Conservation (phyloP, 2,113 vertebrate species). For the Grallaria varia region DNA sequence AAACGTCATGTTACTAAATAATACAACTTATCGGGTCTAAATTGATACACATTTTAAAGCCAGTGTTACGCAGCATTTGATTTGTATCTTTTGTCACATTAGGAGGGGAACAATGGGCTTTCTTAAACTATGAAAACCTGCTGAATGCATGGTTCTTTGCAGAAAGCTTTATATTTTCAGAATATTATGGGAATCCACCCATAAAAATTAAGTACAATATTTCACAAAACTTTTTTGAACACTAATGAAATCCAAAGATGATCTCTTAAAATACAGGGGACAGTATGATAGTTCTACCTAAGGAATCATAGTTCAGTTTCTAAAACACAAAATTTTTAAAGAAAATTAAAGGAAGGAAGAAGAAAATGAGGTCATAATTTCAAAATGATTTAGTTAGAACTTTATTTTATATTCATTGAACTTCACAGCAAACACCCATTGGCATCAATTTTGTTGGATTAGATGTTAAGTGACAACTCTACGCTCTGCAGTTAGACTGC, state of each 20-base stretch:
- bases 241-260: not conserved
- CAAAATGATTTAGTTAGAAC: not conserved
- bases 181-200: not conserved
- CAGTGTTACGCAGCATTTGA: not conserved
- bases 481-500: not conserved
- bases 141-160: not conserved
- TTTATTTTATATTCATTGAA: not conserved
- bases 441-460: not conserved
- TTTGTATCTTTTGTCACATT: not conserved
- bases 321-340: not conserved
- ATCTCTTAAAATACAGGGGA: not conserved
- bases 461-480: not conserved
- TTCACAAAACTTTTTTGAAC: not conserved
- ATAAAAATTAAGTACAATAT: not conserved
- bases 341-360: not conserved
- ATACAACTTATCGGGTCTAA: not conserved
- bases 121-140: not conserved
- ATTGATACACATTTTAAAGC: not conserved
- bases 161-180: not conserved
- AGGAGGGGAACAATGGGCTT: not conserved
- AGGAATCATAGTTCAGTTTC: not conserved
- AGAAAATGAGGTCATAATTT: not conserved
- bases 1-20: conserved; percentile 1
- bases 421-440: not conserved
- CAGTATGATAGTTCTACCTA: not conserved